Conservation (phyloP, 2,888 invertebrate species). For the Strigamia maritima region DNA sequence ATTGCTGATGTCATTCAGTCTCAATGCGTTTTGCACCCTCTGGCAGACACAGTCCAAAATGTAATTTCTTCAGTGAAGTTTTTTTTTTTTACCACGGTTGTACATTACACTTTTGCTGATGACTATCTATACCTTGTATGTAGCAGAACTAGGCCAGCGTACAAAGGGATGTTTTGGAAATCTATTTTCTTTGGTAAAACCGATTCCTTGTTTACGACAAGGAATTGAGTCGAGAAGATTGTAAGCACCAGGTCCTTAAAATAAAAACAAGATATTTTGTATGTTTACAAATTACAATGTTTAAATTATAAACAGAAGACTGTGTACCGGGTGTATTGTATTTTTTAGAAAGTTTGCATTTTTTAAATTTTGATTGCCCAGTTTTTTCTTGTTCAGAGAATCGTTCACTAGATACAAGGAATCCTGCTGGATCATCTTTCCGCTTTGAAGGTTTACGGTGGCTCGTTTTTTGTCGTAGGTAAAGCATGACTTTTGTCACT, state of each 20-base stretch:
- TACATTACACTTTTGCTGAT: background rate
- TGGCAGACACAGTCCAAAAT: too few relatives aligned
- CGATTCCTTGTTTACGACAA: background rate
- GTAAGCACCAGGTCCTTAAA: background rate
- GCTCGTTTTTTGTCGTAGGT: background rate
- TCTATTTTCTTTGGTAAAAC: background rate
- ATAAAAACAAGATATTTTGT: too few relatives aligned
- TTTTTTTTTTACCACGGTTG: too few relatives aligned
- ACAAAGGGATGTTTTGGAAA: background rate
- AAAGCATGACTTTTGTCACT: background rate
- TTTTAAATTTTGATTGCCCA: background rate
- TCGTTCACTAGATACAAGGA: background rate
- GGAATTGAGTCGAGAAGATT: background rate
- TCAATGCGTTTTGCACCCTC: too few relatives aligned
- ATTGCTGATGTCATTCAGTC: too few relatives aligned
- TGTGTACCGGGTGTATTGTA: background rate
- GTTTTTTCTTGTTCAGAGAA: background rate
- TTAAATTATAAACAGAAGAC: background rate
- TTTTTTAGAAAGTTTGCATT: background rate
- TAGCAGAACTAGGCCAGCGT: background rate
- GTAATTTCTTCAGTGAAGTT: too few relatives aligned
- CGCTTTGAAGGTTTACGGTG: background rate
- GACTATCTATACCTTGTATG: background rate
- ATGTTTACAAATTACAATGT: too few relatives aligned
- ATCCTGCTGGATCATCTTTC: background rate